A percentile compares a stretch with the other conserved stretches of the same genome.
phyloP scores from a whole-genome alignment of 2,888 invertebrate species.

The Pristionchus maxplancki region DNA sequence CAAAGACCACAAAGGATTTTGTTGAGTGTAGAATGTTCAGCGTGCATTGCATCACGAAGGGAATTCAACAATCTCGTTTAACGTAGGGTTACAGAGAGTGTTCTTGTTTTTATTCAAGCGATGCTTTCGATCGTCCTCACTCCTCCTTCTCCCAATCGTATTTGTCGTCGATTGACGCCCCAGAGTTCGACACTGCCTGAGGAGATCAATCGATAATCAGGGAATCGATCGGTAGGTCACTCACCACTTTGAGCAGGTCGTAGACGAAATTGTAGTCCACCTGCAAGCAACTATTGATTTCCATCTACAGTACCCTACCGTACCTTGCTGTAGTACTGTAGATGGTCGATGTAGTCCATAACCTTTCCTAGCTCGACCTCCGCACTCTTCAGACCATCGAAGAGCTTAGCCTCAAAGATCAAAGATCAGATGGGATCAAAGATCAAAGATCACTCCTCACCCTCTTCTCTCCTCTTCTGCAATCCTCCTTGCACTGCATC shows the following conservation, averaged over 20 bases:
- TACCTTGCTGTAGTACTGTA: constrained; percentile 62
- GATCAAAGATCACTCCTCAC: neutral
- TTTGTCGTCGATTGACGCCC: constrained; percentile 60
- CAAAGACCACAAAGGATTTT: no score
- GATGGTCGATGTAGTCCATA: constrained; percentile 66
- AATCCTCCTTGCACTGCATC: constrained; percentile 62
- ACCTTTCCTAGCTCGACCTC: constrained; percentile 61
- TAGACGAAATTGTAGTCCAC: constrained; percentile 37
- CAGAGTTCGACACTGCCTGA: constrained; percentile 53
- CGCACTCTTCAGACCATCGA: constrained; percentile 54
- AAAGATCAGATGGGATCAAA: neutral
- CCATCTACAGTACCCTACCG: neutral
- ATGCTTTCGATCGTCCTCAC: neutral
- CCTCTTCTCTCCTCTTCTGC: constrained; percentile 57
- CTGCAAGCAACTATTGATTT: neutral
- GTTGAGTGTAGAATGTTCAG: no score
- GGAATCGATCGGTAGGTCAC: neutral
- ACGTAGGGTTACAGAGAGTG: no score
- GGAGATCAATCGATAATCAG: constrained; percentile 28
- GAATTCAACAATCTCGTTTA: no score
- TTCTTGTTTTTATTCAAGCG: constrained; percentile 18
- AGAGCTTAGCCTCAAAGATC: constrained; percentile 54
- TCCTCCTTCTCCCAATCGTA: constrained; percentile 66
- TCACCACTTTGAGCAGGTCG: constrained; percentile 31
- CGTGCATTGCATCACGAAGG: no score